Base-by-base conservation (phyloP, 2,797 vertebrate genomes). In the Acanthurus tractus region DNA sequence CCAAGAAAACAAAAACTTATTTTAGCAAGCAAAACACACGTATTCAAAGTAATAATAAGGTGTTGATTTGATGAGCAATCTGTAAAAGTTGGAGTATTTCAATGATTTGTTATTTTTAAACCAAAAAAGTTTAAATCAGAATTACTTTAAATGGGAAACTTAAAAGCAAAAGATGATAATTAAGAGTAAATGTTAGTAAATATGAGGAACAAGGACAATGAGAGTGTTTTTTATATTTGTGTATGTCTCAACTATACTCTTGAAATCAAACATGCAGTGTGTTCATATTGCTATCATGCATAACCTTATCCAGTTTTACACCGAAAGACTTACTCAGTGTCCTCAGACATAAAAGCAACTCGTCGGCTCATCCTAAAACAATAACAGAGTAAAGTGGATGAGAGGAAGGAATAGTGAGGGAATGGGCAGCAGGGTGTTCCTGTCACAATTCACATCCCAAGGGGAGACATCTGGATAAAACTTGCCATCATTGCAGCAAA, bases 291-390 rank as follows among this genome's bases (percentile, higher is more conserved):
- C n/a, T 50, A 3, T 63, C 87, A 92, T 92, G 89, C 90, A 88
- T 56, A 68, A 54, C 9, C 13, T 85, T 25, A 68, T 70, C 61
- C 18, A 70, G 46, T 48, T 53, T 82, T 63, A 73, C 25, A 14
- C 25, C 9, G 18, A 72, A 48, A 86, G 92, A 99, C 98, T 99
- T 98, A 99, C 98, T 98, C 96, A 80, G 94, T 91, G 91, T 98
- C 97, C 96, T 97, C 96, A 96, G 96, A 97, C 95, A 97, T 96
- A 97, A 96, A 95, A 95, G 94, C 88, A 84, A 97, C 96, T 95
- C 96, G 95, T 61, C 95, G 96, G 93, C 96, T 96, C 96, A 96
- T 96, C 98, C 98, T 99, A 97, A 89, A 97, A 97, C 92, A 96
- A 92, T 95, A 96, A 96, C 96, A 95, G 94, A 93, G 94, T 54